Evolutionary conservation across 2,113 vertebrate genomes (phyloP).

Genomic region (Gnathonemus longibarbis): DNA sequence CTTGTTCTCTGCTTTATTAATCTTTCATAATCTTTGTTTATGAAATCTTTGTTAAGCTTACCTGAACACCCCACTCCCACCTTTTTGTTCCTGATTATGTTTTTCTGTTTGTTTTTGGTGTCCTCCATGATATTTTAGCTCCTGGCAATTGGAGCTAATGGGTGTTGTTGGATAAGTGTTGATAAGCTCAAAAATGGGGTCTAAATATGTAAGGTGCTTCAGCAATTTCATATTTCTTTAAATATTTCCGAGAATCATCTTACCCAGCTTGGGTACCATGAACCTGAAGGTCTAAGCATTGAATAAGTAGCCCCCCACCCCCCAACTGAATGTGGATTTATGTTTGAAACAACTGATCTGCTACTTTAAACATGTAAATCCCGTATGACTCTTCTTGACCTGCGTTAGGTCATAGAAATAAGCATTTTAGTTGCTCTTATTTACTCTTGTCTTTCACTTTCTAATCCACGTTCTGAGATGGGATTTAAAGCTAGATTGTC

Average conservation of each 20-base stretch:
- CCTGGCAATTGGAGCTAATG: background rate
- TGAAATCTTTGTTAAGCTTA: background rate
- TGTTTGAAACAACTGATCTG: background rate
- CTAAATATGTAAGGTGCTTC: background rate
- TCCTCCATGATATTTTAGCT: background rate
- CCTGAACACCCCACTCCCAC: background rate
- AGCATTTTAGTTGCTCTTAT: background rate
- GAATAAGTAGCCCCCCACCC: background rate
- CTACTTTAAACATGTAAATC: background rate
- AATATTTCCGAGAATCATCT: background rate
- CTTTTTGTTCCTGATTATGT: background rate
- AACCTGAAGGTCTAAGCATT: background rate
- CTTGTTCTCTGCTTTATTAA: background rate
- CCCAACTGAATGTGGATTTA: background rate
- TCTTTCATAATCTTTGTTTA: background rate
- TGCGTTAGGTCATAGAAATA: background rate
- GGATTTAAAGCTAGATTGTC: background rate
- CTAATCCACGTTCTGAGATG: background rate
- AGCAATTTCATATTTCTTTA: background rate
- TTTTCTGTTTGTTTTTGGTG: background rate
- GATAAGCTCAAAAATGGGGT: background rate
- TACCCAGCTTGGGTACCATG: background rate
- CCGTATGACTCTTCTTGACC: background rate
- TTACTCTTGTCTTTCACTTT: background rate
- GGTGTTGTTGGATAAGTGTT: background rate